Evolutionary conservation across 23 tunicate species (phyloP).

Genomic region (Halocynthia aurantium): DNA sequence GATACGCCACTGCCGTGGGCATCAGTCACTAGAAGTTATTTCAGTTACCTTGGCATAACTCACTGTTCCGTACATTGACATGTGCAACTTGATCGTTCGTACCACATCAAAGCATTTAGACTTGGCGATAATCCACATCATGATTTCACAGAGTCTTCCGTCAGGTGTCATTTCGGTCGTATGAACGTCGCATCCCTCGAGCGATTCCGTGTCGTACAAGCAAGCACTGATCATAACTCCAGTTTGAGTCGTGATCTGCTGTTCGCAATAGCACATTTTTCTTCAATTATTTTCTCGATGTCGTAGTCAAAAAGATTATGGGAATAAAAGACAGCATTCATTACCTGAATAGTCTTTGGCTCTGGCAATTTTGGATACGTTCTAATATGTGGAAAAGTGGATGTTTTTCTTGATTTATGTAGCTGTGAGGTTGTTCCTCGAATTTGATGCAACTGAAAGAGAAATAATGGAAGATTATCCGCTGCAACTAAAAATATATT

Average conservation of each 20-base stretch:
- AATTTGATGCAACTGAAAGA: no score
- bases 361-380: not conserved
- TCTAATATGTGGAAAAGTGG: not conserved
- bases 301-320: no score
- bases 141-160: slow-evolving; percentile 62
- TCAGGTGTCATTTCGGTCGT: slow-evolving; percentile 63
- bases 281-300: no score
- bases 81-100: slow-evolving; percentile 59
- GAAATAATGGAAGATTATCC: no score
- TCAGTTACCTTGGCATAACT: slow-evolving; percentile 44
- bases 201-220: slow-evolving; percentile 71
- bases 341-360: not conserved
- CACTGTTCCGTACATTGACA: slow-evolving; percentile 68
- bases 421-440: no score
- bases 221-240: slow-evolving; percentile 53
- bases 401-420: not conserved
- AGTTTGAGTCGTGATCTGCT: slow-evolving; percentile 58
- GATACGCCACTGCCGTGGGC: no score
- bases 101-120: slow-evolving; percentile 58
- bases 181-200: slow-evolving; percentile 62
- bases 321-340: no score
- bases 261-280: not conserved
- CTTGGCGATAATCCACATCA: slow-evolving; percentile 92
- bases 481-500: not conserved
- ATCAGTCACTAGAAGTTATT: no score